phyloP scores from a whole-genome alignment of 1,140 invertebrate species.

The Philotrypesis tridentata region DNA sequence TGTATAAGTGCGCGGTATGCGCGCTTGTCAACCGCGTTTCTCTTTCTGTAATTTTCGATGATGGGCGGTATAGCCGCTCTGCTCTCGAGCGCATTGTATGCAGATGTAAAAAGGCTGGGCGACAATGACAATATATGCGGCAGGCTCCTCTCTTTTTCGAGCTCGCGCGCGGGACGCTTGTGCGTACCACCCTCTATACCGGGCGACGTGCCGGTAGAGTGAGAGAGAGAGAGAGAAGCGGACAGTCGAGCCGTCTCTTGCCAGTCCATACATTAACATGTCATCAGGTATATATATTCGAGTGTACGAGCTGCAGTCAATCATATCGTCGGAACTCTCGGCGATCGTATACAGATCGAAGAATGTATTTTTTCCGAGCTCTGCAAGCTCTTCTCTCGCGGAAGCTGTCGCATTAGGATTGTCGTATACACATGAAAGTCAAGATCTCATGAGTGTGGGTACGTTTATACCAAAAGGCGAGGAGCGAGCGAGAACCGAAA shows the following conservation, averaged over 20 bases:
- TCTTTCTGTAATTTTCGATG: constrained; percentile 64
- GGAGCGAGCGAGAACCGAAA: background rate
- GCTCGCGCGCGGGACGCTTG: constrained; percentile 63
- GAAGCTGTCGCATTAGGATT: too few species aligned
- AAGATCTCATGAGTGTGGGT: too few species aligned
- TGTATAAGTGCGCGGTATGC: constrained; percentile 47
- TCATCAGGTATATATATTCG: constrained; percentile 61
- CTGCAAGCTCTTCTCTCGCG: too few species aligned
- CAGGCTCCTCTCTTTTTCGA: constrained; percentile 59
- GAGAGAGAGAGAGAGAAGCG: too few species aligned
- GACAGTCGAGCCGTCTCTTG: too few species aligned
- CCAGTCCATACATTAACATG: constrained; percentile 62
- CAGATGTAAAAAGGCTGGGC: constrained; percentile 72
- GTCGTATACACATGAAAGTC: too few species aligned
- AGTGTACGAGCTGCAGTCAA: constrained; percentile 46
- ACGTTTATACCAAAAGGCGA: too few species aligned
- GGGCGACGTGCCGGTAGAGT: too few species aligned
- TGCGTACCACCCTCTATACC: background rate
- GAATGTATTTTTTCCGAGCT: too few species aligned
- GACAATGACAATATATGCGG: constrained; percentile 72
- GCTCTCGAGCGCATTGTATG: constrained; percentile 70
- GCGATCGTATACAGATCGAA: too few species aligned
- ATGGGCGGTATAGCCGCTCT: constrained; percentile 66
- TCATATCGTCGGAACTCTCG: background rate
- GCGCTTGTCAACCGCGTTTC: constrained; percentile 52